A percentile compares a stretch with the other conserved stretches of the same genome.
These are phyloP conservation scores for Sebastes diaconus DNA, from an alignment of 2,797 vertebrate species.

Conservation along the genomic window DNA sequence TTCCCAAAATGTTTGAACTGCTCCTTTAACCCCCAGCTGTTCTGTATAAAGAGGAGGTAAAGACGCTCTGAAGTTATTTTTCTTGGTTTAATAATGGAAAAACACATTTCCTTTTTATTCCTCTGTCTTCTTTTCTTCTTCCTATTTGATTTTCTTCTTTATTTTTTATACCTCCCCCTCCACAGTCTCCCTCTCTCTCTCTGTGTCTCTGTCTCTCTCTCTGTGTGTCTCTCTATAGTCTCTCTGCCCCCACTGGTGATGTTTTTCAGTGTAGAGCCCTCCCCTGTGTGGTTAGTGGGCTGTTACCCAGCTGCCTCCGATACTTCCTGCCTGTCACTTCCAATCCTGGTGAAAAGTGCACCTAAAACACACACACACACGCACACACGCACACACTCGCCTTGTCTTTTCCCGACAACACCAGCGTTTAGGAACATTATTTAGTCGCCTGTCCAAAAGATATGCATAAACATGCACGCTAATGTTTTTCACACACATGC, in stretches of 20 bases:
- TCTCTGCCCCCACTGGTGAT: slow-evolving; percentile 52
- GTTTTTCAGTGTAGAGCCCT: slow-evolving; percentile 60
- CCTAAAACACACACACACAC: slow-evolving; percentile 22
- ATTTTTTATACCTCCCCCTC: background rate
- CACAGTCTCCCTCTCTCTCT: background rate
- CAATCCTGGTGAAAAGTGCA: slow-evolving; percentile 64
- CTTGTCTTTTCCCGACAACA: slow-evolving; percentile 16
- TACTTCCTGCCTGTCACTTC: slow-evolving; percentile 81
- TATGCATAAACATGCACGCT: slow-evolving; percentile 22
- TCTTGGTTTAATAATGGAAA: slow-evolving; percentile 7
- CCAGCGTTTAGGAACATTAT: slow-evolving; percentile 42
- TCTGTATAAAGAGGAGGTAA: background rate
- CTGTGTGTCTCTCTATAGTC: slow-evolving; percentile 15
- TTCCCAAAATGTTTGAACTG: background rate
- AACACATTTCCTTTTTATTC: slow-evolving; percentile 5
- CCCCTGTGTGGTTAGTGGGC: slow-evolving; percentile 74
- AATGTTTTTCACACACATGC: slow-evolving; percentile 30
- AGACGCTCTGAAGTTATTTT: background rate
- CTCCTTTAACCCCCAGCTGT: background rate
- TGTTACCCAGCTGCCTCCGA: slow-evolving; percentile 78
- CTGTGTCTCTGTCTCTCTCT: background rate
- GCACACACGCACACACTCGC: slow-evolving; percentile 2
- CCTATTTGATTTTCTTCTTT: slow-evolving; percentile 25
- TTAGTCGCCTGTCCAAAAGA: slow-evolving; percentile 34
- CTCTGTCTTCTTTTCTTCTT: background rate